These are phyloP conservation scores for Achroia grisella DNA, from an alignment of 1,140 invertebrate genomes.

Conservation along the genomic window DNA sequence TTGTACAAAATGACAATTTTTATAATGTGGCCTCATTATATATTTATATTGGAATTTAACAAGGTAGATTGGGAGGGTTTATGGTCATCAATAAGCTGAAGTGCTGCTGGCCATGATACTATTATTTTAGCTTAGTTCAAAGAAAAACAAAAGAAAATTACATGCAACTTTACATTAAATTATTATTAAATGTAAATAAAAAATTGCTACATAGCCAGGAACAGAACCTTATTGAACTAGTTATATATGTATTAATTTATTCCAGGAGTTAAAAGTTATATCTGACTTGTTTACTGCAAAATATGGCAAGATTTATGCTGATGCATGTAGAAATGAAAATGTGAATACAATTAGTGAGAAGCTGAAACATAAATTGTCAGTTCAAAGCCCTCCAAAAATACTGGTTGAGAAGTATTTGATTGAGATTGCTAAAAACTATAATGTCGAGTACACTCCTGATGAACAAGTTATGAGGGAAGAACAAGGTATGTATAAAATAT, in stretches of 20 bases:
- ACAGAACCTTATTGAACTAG: no score
- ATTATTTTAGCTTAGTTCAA: no score
- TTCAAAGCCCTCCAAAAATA: conserved; percentile 96
- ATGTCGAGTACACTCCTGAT: conserved; percentile 94
- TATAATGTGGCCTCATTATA: no score
- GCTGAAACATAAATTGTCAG: conserved; percentile 95
- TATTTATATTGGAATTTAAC: no score
- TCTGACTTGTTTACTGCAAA: conserved; percentile 92
- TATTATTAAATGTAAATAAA: no score
- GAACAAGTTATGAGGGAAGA: conserved; percentile 92
- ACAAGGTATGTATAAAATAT: conserved; percentile 50
- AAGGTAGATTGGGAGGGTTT: no score
- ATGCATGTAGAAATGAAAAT: conserved; percentile 87
- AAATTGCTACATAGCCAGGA: no score
- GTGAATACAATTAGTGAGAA: conserved; percentile 92
- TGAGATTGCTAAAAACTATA: conserved; percentile 97
- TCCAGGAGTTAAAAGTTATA: conserved; percentile 91
- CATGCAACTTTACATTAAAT: no score
- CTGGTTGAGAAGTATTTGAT: conserved; percentile 96
- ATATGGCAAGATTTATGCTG: conserved; percentile 95
- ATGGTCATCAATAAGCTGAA: no score
- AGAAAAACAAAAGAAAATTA: no score
- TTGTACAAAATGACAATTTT: no score
- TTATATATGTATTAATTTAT: conserved; percentile 11
- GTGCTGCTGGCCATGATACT: no score